phyloP scores from a whole-genome alignment of 2,888 invertebrate species.

The Heliconius cydno region DNA sequence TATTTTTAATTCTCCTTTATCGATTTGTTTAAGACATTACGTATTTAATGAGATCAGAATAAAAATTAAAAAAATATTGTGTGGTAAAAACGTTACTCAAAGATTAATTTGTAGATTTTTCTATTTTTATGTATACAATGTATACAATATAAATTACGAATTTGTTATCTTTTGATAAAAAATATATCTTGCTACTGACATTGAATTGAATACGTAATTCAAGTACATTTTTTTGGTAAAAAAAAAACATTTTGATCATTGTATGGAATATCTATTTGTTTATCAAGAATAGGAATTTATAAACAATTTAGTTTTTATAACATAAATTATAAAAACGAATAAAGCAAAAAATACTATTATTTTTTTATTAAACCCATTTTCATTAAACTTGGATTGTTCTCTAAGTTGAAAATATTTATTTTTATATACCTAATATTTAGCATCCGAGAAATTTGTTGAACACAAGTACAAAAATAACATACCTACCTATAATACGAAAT shows the following conservation, averaged over 20 bases:
- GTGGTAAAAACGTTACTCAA: too few species aligned
- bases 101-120: background rate
- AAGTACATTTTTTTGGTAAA: background rate
- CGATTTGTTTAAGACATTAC: too few species aligned
- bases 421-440: too few species aligned
- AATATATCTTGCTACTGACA: conserved; percentile 25
- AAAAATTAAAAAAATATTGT: too few species aligned
- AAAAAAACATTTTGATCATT: background rate
- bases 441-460: too few species aligned
- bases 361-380: background rate
- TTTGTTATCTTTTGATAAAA: conserved; percentile 28
- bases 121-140: background rate
- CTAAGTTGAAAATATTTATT: background rate
- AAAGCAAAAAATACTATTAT: background rate
- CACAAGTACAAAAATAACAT: background rate
- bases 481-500: background rate
- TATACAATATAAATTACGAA: conserved; percentile 25
- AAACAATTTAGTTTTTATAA: background rate
- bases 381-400: background rate
- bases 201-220: conserved; percentile 23
- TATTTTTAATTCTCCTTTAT: too few species aligned
- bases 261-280: background rate
- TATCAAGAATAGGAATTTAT: too few species aligned
- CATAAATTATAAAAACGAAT: background rate
- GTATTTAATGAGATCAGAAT: too few species aligned